phyloP scores from a whole-genome alignment of 1,140 invertebrate species.

The Armadillidium nasatum region DNA sequence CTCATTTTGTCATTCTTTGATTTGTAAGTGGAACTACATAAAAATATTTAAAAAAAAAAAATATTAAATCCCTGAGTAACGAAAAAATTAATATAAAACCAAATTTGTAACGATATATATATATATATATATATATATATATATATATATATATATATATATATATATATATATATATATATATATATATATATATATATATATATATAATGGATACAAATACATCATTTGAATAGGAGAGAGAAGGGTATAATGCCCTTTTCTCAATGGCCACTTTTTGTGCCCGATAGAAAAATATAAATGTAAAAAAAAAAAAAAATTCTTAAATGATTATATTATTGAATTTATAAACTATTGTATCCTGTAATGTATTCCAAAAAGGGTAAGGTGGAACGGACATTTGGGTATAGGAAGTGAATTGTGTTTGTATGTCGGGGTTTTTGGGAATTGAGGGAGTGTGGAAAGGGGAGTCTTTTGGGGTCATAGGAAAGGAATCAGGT shows the following conservation, averaged over 20 bases:
- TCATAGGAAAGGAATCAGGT: too few species aligned
- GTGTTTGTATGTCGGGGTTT: too few species aligned
- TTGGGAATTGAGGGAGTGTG: too few species aligned
- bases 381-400: background rate
- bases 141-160: background rate
- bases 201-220: background rate
- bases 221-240: background rate
- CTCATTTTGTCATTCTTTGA: too few species aligned
- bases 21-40: too few species aligned
- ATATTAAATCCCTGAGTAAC: too few species aligned
- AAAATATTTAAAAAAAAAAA: too few species aligned
- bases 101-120: too few species aligned
- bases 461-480: too few species aligned
- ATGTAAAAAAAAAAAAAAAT: background rate
- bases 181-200: background rate
- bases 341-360: background rate
- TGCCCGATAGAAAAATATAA: background rate
- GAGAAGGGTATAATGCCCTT: background rate
- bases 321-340: background rate
- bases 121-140: too few species aligned
- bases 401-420: too few species aligned
- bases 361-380: background rate
- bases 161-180: conserved; percentile 1
- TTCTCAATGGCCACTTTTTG: background rate
- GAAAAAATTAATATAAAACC: too few species aligned